Evolutionary conservation across 2,113 vertebrate genomes (phyloP).

Genomic region (Oostethus manadensis): DNA sequence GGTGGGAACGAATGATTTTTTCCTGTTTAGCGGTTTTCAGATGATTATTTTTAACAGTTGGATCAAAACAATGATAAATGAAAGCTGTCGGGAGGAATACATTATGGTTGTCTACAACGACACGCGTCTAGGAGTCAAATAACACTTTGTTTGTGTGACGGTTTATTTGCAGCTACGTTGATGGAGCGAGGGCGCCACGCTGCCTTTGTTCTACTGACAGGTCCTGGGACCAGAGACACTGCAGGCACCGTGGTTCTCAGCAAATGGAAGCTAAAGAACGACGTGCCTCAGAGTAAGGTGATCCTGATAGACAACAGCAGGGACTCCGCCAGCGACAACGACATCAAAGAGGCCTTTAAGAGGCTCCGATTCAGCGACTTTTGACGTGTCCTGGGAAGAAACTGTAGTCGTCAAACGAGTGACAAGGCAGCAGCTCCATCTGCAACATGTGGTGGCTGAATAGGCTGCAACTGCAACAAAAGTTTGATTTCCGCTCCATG

Average conservation of each 20-base stretch:
- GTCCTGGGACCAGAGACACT: conserved; percentile 36
- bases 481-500: too few species aligned
- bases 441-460: too few species aligned
- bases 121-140: too few species aligned
- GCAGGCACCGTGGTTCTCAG: conserved; percentile 71
- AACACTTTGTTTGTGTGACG: conserved; percentile 6
- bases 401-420: neutral
- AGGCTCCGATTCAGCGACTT: conserved; percentile 80
- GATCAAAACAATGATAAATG: too few species aligned
- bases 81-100: too few species aligned
- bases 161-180: conserved; percentile 68
- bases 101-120: too few species aligned
- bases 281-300: conserved; percentile 66
- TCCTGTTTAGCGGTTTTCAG: too few species aligned
- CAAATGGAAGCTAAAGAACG: conserved; percentile 83
- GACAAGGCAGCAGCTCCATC: neutral
- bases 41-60: too few species aligned
- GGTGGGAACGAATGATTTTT: too few species aligned
- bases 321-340: conserved; percentile 50
- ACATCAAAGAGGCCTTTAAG: conserved; percentile 76
- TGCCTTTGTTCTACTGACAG: conserved; percentile 81
- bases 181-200: conserved; percentile 86
- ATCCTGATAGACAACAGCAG: conserved; percentile 50
- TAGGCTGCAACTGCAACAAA: neutral
- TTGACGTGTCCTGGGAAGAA: conserved; percentile 6